Percentiles rank a stretch among this genome's conserved stretches.
These are phyloP conservation scores for Dinomys branickii DNA, from an alignment of 2,113 vertebrate species.

Conservation along the genomic window DNA sequence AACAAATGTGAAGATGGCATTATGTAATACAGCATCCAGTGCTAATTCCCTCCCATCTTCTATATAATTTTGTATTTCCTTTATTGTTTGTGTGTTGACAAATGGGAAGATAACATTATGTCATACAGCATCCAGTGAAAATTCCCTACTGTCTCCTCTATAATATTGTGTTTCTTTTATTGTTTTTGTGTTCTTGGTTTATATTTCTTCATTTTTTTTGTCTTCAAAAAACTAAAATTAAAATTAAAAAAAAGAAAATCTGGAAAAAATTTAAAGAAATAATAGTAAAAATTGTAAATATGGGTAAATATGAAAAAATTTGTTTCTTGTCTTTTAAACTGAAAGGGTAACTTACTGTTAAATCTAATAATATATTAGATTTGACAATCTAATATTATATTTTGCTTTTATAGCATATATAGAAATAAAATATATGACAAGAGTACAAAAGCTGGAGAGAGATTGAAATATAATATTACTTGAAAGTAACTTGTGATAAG, in stretches of 20 bases:
- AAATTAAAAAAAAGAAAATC: background rate
- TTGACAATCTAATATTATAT: background rate
- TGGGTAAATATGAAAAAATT: background rate
- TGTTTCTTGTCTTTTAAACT: background rate
- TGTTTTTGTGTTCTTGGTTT: no score
- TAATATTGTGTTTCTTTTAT: no score
- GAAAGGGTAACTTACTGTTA: background rate
- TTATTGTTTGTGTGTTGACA: no score
- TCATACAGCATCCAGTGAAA: no score
- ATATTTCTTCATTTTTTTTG: no score
- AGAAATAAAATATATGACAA: background rate
- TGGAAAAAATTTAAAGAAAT: background rate
- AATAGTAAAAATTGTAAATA: background rate
- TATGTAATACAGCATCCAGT: no score
- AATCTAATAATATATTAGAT: background rate
- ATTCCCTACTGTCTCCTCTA: no score
- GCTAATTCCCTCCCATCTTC: no score
- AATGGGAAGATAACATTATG: no score
- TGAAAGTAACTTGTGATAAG: background rate
- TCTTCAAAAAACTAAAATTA: no score
- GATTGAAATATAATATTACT: background rate
- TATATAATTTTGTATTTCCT: no score
- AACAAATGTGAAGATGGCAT: no score
- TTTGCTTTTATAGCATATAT: background rate
- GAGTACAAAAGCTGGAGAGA: background rate